Evolutionary conservation across 1,140 invertebrate genomes (phyloP).

Genomic region (Neoseiulus cucumeris): DNA sequence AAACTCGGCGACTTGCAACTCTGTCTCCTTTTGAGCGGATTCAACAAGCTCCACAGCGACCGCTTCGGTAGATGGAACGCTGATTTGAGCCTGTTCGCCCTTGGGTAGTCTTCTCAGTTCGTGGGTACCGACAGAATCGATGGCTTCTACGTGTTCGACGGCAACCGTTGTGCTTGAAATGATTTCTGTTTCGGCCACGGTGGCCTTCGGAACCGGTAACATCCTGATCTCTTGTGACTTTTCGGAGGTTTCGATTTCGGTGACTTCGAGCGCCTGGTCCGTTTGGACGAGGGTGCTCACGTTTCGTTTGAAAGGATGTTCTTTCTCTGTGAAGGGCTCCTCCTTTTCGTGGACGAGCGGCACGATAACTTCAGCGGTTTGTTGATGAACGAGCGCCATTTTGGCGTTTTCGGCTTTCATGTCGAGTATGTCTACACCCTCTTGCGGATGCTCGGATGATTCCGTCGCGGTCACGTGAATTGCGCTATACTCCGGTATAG

Average conservation of each 20-base stretch:
- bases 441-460: conserved; percentile 14
- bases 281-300: conserved; percentile 23
- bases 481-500: conserved; percentile 10
- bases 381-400: neutral
- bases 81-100: conserved; percentile 29
- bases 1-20: neutral
- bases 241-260: conserved; percentile 15
- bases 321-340: conserved; percentile 28
- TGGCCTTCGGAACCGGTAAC: conserved; percentile 31
- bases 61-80: conserved; percentile 32
- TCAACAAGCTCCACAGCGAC: conserved; percentile 27
- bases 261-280: conserved; percentile 10
- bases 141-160: conserved; percentile 31
- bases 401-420: conserved; percentile 16
- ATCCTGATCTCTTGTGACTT: conserved; percentile 12
- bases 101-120: conserved; percentile 22
- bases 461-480: conserved; percentile 13
- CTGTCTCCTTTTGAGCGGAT: conserved; percentile 14
- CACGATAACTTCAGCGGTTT: conserved; percentile 14
- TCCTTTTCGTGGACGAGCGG: conserved; percentile 28
- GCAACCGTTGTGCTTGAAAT: conserved; percentile 35
- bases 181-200: conserved; percentile 26
- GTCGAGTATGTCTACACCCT: conserved; percentile 19
- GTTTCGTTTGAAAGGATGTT: conserved; percentile 30
- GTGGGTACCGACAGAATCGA: conserved; percentile 30